These are phyloP conservation scores for Mesembrinibis cayennensis DNA, from an alignment of 2,113 vertebrate genomes.

Conservation along the genomic window DNA sequence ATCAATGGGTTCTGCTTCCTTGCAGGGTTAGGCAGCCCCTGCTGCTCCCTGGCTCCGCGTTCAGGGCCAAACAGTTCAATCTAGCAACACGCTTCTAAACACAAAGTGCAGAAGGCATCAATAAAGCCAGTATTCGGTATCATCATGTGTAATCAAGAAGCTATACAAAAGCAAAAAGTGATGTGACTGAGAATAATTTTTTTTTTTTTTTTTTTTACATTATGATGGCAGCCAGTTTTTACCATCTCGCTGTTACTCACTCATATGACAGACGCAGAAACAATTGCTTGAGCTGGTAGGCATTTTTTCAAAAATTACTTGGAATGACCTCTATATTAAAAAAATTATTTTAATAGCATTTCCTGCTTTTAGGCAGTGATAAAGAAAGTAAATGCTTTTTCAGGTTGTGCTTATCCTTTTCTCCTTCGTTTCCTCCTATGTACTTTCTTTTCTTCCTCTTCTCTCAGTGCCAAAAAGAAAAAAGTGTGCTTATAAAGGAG, in stretches of 20 bases:
- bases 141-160: not conserved
- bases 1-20: not conserved
- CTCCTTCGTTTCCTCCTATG: not conserved
- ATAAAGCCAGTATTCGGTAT: not conserved
- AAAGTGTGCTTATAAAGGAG: not conserved
- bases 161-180: not conserved
- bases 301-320: not conserved
- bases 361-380: not conserved
- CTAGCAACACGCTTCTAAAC: not conserved
- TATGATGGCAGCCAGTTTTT: not conserved
- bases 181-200: not conserved
- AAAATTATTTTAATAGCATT: not conserved
- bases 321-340: not conserved
- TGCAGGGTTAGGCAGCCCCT: rapidly evolving
- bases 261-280: not conserved
- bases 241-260: not conserved
- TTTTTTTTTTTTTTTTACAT: not conserved
- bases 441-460: not conserved
- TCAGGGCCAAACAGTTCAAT: not conserved
- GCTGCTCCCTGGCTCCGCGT: not conserved
- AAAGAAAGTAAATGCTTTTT: not conserved
- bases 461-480: not conserved
- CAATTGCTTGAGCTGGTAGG: not conserved
- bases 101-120: not conserved
- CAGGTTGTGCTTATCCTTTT: not conserved